Evolutionary conservation across 2,888 invertebrate species (phyloP).

Genomic region (Cyrtodaria siliqua): DNA sequence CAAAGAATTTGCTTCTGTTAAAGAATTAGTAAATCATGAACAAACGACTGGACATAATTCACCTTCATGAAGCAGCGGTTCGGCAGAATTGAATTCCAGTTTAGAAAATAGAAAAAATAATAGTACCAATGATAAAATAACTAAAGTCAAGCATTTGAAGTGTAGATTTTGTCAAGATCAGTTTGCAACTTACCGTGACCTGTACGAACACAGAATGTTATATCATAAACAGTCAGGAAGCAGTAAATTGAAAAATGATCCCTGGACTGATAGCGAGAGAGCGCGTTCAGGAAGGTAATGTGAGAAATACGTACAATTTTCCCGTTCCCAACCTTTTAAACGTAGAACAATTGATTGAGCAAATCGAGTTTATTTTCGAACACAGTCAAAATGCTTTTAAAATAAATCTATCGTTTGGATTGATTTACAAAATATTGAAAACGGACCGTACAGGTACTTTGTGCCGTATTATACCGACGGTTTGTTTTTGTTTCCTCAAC

Average conservation of each 20-base stretch:
- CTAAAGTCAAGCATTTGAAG: background rate
- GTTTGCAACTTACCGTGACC: conserved; percentile 4
- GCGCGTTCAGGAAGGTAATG: conserved; percentile 1
- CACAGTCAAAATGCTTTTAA: conserved; percentile 4
- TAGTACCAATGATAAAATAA: too few relatives aligned
- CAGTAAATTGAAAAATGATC: conserved; percentile 25
- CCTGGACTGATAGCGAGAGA: conserved; percentile 11
- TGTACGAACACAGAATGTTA: conserved; percentile 12
- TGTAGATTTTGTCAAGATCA: conserved; percentile 3
- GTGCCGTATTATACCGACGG: too few relatives aligned
- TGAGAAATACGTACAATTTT: conserved; percentile 12
- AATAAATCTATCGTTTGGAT: background rate
- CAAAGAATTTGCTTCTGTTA: background rate
- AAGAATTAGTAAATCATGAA: background rate
- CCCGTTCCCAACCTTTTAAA: conserved; percentile 5
- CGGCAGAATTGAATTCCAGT: background rate
- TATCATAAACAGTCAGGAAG: conserved; percentile 1
- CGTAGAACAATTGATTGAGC: conserved; percentile 6
- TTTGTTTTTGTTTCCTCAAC: too few relatives aligned
- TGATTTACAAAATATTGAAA: background rate
- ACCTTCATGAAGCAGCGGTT: background rate
- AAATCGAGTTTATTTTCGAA: conserved; percentile 12
- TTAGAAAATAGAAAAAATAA: background rate
- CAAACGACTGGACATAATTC: background rate
- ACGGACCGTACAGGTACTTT: too few relatives aligned